A percentile compares a stretch with the other conserved stretches of the same genome.
Evolutionary conservation across 2,113 vertebrate genomes (phyloP).

Genomic region (Phyllostomus discolor): DNA sequence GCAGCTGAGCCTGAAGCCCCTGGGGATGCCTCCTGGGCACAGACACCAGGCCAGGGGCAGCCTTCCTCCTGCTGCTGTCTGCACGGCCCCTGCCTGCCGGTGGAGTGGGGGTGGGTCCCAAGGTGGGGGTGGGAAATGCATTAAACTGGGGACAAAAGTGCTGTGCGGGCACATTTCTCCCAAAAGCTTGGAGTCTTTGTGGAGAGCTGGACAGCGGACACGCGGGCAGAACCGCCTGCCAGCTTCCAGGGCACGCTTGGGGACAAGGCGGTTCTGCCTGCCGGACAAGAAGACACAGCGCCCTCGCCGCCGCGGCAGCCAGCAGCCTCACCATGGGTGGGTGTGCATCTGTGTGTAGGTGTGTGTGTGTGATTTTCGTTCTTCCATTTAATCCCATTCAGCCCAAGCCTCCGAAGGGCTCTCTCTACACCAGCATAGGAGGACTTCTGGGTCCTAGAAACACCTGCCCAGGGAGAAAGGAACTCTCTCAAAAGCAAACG

Average conservation of each 20-base stretch:
- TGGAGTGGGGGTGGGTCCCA: neutral
- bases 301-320: rapidly evolving
- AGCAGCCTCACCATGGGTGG: neutral
- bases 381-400: neutral
- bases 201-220: neutral
- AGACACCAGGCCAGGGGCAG: neutral
- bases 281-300: neutral
- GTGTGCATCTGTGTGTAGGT: rapidly evolving
- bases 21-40: neutral
- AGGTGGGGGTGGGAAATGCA: too few relatives aligned
- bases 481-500: neutral
- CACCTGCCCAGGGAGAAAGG: neutral
- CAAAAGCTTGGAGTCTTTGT: neutral
- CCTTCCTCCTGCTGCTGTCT: neutral
- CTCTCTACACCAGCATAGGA: neutral
- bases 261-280: too few relatives aligned
- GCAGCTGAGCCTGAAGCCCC: neutral
- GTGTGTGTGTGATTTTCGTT: neutral
- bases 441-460: neutral
- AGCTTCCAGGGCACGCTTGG: neutral
- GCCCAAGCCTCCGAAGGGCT: neutral
- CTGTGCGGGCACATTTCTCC: neutral
- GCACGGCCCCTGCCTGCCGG: neutral
- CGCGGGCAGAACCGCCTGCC: neutral
- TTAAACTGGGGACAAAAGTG: neutral